Conservation (phyloP, 2,888 invertebrate genomes). For the Hesperia comma region DNA sequence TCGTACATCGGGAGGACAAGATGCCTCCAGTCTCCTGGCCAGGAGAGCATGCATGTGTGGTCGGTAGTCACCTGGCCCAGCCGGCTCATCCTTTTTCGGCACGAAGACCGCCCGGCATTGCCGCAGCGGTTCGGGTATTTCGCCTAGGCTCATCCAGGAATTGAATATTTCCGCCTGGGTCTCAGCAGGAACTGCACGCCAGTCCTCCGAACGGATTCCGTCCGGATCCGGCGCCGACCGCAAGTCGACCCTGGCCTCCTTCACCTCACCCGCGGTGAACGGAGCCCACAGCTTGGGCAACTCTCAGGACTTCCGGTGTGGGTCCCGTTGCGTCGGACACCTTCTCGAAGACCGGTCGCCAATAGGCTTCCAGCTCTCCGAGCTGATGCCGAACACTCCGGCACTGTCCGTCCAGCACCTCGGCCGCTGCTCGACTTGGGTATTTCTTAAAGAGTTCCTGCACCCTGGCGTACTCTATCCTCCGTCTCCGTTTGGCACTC, state of each 20-base stretch:
- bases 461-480: conserved; percentile 43
- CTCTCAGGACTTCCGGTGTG: conserved; percentile 17
- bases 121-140: too few species aligned
- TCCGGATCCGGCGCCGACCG: conserved; percentile 49
- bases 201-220: conserved; percentile 41
- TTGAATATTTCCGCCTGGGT: too few species aligned
- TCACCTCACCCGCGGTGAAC: too few species aligned
- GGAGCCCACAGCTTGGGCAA: too few species aligned
- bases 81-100: conserved; percentile 43
- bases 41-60: conserved; percentile 50
- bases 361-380: conserved; percentile 42
- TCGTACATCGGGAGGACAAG: too few species aligned
- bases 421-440: conserved; percentile 39
- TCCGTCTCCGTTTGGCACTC: too few species aligned
- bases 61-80: conserved; percentile 47
- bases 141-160: too few species aligned
- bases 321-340: conserved; percentile 39
- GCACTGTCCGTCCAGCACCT: conserved; percentile 40
- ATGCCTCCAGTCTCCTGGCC: too few species aligned
- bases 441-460: conserved; percentile 41
- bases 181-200: conserved; percentile 38
- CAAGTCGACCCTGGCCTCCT: too few species aligned
- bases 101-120: too few species aligned
- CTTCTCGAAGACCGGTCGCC: conserved; percentile 40
- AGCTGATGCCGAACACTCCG: conserved; percentile 37